Conservation (phyloP, 2,797 vertebrate genomes). For the Apogon talboti region DNA sequence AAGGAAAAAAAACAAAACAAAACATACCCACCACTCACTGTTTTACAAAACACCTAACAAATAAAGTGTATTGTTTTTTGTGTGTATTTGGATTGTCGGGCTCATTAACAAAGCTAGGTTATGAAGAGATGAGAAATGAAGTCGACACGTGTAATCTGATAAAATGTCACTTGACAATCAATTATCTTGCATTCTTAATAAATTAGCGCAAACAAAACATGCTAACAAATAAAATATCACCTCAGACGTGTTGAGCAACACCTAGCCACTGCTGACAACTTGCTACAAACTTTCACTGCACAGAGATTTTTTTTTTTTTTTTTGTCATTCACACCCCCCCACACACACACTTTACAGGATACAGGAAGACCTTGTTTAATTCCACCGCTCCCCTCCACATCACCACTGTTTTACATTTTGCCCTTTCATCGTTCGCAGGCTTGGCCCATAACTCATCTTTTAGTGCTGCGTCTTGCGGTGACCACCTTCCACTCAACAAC, state of each 20-base stretch:
- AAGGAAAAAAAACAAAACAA: slow-evolving; percentile 10
- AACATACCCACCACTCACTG: slow-evolving; percentile 17
- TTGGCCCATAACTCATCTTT: slow-evolving; percentile 69
- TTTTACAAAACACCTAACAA: slow-evolving; percentile 26
- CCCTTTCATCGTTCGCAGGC: slow-evolving; percentile 61
- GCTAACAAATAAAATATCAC: slow-evolving; percentile 32
- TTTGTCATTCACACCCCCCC: not conserved
- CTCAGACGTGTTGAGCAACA: slow-evolving; percentile 24
- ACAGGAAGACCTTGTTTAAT: slow-evolving; percentile 49
- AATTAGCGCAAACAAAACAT: slow-evolving; percentile 22
- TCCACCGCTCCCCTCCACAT: slow-evolving; percentile 32
- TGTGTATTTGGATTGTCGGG: slow-evolving; percentile 1
- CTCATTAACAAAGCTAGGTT: slow-evolving; percentile 26
- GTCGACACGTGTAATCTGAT: slow-evolving; percentile 8
- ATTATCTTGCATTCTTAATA: slow-evolving; percentile 34
- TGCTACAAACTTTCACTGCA: slow-evolving; percentile 15
- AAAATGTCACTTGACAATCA: slow-evolving; percentile 42
- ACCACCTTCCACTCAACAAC: slow-evolving; percentile 73
- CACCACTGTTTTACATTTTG: slow-evolving; percentile 60
- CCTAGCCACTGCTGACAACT: slow-evolving; percentile 1
- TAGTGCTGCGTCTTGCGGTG: slow-evolving; percentile 64
- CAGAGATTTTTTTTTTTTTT: not conserved
- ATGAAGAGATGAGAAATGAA: slow-evolving; percentile 17
- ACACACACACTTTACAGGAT: not conserved
- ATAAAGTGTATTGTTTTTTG: slow-evolving; percentile 13